Conservation (phyloP, 92 coral and sea anemone species). For the Epizoanthus illoricatus region DNA sequence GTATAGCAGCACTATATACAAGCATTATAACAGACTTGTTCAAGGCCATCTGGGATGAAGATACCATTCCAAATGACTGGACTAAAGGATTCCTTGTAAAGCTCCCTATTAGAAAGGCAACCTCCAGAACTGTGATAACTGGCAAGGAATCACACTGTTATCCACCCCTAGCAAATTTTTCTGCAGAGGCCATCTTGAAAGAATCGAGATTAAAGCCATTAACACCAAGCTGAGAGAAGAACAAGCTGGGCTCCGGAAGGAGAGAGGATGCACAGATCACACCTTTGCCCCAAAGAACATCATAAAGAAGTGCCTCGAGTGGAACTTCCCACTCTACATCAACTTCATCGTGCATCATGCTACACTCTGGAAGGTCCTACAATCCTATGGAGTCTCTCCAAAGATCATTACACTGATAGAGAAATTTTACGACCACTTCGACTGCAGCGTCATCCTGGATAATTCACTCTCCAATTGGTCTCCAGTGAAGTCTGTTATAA, state of each 20-base stretch:
- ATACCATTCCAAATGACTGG: constrained; percentile 21
- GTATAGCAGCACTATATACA: neutral
- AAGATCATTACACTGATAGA: constrained; percentile 21
- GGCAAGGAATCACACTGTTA: constrained; percentile 33
- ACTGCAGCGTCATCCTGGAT: constrained; percentile 35
- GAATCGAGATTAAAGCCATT: constrained; percentile 4
- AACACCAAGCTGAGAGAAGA: constrained; percentile 22
- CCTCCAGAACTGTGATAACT: constrained; percentile 25
- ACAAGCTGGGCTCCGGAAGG: constrained; percentile 35
- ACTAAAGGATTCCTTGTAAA: neutral
- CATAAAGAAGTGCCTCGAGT: constrained; percentile 38
- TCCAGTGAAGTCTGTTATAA: constrained; percentile 13
- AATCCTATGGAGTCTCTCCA: constrained; percentile 14
- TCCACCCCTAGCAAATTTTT: constrained; percentile 24
- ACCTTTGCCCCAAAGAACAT: constrained; percentile 42
- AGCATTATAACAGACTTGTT: constrained; percentile 1
- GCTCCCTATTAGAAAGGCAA: constrained; percentile 21
- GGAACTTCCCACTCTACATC: constrained; percentile 33
- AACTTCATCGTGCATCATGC: constrained; percentile 31
- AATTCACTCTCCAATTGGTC: constrained; percentile 22
- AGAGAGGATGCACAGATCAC: constrained; percentile 34
- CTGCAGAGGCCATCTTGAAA: neutral
- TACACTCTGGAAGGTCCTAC: constrained; percentile 18
- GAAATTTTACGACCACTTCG: constrained; percentile 35
- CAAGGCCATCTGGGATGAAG: neutral